These are phyloP conservation scores for Amblyopsis rosae DNA, from an alignment of 2,113 vertebrate species.

Conservation along the genomic window DNA sequence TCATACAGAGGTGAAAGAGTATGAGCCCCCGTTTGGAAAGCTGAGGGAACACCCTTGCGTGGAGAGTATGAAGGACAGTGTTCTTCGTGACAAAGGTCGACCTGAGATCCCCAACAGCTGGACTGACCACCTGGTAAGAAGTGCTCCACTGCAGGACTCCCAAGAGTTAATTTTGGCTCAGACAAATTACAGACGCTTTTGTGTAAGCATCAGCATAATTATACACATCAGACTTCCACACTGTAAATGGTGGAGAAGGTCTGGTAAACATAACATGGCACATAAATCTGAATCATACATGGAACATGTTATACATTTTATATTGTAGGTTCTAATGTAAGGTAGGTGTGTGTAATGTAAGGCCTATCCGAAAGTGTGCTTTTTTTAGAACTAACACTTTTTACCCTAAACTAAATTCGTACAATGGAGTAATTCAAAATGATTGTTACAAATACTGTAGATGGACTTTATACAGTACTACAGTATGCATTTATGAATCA, in stretches of 20 bases:
- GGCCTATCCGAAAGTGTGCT: too few species aligned
- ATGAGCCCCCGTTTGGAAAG: slow-evolving; percentile 94
- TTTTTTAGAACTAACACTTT: too few species aligned
- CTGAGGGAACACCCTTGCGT: slow-evolving; percentile 94
- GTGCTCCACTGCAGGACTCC: neutral
- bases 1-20: slow-evolving; percentile 90
- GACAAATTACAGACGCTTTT: neutral
- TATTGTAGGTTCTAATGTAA: too few species aligned
- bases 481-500: neutral
- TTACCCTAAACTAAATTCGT: neutral
- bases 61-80: slow-evolving; percentile 98
- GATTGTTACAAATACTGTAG: neutral
- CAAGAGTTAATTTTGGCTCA: neutral
- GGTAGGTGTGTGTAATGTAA: too few species aligned
- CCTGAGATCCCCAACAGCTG: slow-evolving; percentile 92
- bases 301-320: too few species aligned
- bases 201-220: neutral
- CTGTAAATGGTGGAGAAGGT: neutral
- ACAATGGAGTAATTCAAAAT: neutral
- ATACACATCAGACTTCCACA: neutral
- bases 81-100: slow-evolving; percentile 88
- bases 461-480: neutral
- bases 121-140: slow-evolving; percentile 87
- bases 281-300: too few species aligned
- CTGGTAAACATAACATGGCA: neutral